Evolutionary conservation across 2,113 vertebrate species (phyloP), one percentile per base, ranked within the genome.

Genomic region (Tympanuchus pallidicinctus): DNA sequence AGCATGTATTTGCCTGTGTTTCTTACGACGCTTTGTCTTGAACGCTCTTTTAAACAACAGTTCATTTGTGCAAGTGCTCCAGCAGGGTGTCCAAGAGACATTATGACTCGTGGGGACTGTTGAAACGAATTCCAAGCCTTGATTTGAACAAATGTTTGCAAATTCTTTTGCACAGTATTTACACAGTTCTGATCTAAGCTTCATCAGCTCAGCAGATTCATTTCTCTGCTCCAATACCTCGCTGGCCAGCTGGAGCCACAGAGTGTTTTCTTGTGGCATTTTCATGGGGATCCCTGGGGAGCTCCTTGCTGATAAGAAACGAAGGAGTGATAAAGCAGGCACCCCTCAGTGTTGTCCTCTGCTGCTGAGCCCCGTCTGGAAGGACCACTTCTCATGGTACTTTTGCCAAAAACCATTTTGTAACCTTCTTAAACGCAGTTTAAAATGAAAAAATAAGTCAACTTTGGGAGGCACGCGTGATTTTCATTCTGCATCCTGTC

Each of bases 131-230:
- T 48, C 90, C 40, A 25, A 61, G 61, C 85, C 83, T 86, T 78
- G 82, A 4, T 74, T 60, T 88, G 89, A 86, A 78, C 89, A 90
- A 95, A 92, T 90, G 91, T 95, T 95, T 95, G 85, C 85, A 83
- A 84, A 86, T 91, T 92, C 85, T 88, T 88, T 54, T 19, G 65
- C 69, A 4, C 63, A 48, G 61, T 86, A 50, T 94, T 92, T 83
- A 56, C 91, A 79, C 79, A 78, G 47, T 12, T 63, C 88, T 61
- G 85, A 64, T 70, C 89, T 27, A 19, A 92, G 89, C 94, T 75
- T 67, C 87, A 38, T 94, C 75, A 94, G 91, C 93, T 92, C 94
- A 78, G 90, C 87, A 90, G 82, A 72, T 81, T 90, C 43, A 50
- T 88, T 91, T 92, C 85, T 87, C 61, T 94, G 89, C 89, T 86